Evolutionary conservation across 2,888 invertebrate genomes (phyloP).

Genomic region (Deroplatys truncata): DNA sequence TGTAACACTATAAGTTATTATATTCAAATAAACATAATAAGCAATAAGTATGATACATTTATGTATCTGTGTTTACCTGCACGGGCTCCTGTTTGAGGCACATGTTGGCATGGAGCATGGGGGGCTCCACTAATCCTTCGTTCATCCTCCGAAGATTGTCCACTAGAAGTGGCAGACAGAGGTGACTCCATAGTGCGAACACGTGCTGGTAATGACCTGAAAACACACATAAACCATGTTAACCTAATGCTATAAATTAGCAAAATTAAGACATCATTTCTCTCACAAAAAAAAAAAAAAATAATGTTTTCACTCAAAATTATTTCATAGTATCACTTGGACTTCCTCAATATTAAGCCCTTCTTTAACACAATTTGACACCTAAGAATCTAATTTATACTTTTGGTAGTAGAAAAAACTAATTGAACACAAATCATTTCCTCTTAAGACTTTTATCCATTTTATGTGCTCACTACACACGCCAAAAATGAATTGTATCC

Average conservation of each 20-base stretch:
- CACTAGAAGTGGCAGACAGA: conserved; percentile 40
- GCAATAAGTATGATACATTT: not conserved
- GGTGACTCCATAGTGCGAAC: conserved; percentile 40
- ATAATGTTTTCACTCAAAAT: too few relatives aligned
- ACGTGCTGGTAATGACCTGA: conserved; percentile 26
- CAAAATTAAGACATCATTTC: not conserved
- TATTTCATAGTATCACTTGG: not conserved
- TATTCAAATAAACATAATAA: not conserved
- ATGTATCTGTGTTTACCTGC: not conserved
- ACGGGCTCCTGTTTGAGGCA: conserved; percentile 18
- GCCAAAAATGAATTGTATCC: too few relatives aligned
- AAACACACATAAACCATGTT: not conserved
- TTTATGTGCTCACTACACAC: too few relatives aligned
- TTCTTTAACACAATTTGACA: too few relatives aligned
- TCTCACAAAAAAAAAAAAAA: too few relatives aligned
- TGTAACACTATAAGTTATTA: not conserved
- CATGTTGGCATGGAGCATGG: conserved; percentile 18
- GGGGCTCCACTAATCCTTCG: conserved; percentile 16
- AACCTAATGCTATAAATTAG: not conserved
- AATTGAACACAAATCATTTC: too few relatives aligned
- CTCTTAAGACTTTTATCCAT: too few relatives aligned
- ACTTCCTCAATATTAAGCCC: too few relatives aligned
- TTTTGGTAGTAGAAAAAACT: too few relatives aligned
- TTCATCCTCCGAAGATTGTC: conserved; percentile 39
- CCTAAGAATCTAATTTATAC: too few relatives aligned